Evolutionary conservation across 2,113 vertebrate genomes (phyloP), one percentile per base, ranked within the genome.

Genomic region (Eira barbara): DNA sequence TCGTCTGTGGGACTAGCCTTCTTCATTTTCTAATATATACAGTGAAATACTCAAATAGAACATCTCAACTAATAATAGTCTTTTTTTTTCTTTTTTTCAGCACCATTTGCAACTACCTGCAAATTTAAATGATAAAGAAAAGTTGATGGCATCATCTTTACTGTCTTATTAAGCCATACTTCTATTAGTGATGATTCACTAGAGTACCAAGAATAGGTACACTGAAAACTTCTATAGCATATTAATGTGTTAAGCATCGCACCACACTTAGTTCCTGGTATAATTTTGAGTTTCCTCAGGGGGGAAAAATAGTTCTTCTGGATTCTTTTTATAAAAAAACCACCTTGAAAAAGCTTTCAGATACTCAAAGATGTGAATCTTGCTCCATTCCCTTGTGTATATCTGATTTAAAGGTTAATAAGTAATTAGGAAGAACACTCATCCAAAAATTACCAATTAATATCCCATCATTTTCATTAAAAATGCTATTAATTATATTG

Each of bases 381-480:
- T 93, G 87, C 82, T 36, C 8, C 84, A 96, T 94, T 96, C 98
- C 97, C 97, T 97, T 97, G 98, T 98, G 95, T 97, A 98, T 93
- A 57, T 79, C 97, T 97, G 98, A 99, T 99, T 98, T 98, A 98
- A 99, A 99, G 98, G 98, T 98, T 99, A 99, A 98, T 98, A 99
- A 98, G 99, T 99, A 99, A 99, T 99, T 99, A 99, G 98, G 97
- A 98, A 98, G 95, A 98, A 98, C 69, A 94, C 97, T 97, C 94
- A 98, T 98, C 98, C 97, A 98, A 97, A 98, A 98, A 98, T 98
- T 98, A 98, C 96, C 99, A 99, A 99, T 99, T 99, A 99, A 99
- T 98, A 99, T 98, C 98, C 98, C 98, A 98, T 98, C 97, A 98
- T 98, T 98, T 99, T 99, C 98, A 98, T 99, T 99, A 99, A 97